phyloP scores from a whole-genome alignment of 2,113 vertebrate genomes.

The Forbesichthys papilliferus region DNA sequence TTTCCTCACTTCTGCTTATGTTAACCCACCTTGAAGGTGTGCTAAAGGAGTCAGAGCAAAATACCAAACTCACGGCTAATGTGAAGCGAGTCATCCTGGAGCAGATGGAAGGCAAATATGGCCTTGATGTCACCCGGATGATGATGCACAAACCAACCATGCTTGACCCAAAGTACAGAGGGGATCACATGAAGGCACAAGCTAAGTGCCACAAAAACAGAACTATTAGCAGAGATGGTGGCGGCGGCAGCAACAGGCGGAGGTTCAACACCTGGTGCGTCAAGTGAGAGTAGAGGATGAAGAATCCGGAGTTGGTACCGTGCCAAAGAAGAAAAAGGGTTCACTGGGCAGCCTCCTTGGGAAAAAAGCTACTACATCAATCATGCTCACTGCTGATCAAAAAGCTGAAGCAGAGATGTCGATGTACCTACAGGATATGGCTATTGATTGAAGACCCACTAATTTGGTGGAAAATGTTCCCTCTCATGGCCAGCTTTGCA shows the following conservation, averaged over 20 bases:
- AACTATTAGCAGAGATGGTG: not conserved
- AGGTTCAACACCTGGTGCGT: not conserved
- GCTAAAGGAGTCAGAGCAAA: slow-evolving; percentile 1
- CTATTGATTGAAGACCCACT: not conserved
- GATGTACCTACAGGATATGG: slow-evolving; percentile 7
- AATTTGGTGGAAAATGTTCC: slow-evolving; percentile 8
- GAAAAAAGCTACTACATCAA: not conserved
- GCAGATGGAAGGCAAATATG: slow-evolving; percentile 10
- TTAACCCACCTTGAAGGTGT: slow-evolving; percentile 7
- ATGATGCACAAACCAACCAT: not conserved
- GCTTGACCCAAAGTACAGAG: slow-evolving; percentile 10
- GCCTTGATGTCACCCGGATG: not conserved
- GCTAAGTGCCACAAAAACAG: not conserved
- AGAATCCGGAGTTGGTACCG: too few species aligned
- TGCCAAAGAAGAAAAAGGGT: not conserved
- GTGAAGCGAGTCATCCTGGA: slow-evolving; percentile 6
- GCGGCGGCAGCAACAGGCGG: slow-evolving; percentile 2
- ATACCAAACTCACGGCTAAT: not conserved
- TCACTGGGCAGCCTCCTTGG: not conserved
- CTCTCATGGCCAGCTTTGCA: slow-evolving; percentile 1
- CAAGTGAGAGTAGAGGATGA: not conserved
- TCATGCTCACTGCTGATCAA: not conserved
- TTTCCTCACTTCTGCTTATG: slow-evolving; percentile 7
- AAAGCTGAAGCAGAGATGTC: slow-evolving; percentile 5
- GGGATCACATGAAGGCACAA: slow-evolving; percentile 7